phyloP scores from a whole-genome alignment of 1,140 invertebrate genomes.

The Drosophila suzukii region DNA sequence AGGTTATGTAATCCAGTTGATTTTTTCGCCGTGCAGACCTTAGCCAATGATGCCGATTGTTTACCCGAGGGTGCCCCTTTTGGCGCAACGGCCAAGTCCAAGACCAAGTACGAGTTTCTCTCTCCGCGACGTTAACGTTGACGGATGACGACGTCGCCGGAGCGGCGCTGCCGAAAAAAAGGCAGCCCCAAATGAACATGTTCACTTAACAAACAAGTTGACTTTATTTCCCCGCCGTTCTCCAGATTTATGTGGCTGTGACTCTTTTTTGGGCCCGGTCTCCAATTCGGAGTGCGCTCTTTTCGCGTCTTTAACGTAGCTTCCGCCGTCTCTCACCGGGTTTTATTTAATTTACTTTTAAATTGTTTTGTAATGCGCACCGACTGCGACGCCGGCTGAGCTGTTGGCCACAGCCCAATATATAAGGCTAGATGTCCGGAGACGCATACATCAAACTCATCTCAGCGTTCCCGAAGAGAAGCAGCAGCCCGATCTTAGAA shows the following conservation, averaged over 20 bases:
- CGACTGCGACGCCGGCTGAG: constrained; percentile 40
- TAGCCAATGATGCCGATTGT: constrained; percentile 77
- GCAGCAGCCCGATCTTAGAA: constrained; percentile 49
- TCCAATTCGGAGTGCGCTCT: constrained; percentile 39
- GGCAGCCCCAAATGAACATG: constrained; percentile 72
- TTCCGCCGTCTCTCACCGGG: constrained; percentile 55
- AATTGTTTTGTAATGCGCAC: constrained; percentile 80
- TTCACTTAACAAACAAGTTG: constrained; percentile 82
- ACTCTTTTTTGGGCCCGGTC: constrained; percentile 15
- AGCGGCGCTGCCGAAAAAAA: constrained; percentile 63
- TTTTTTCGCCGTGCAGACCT: constrained; percentile 26
- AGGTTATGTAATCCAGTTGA: not conserved
- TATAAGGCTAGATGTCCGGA: constrained; percentile 71
- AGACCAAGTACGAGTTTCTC: constrained; percentile 72
- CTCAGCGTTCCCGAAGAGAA: constrained; percentile 52
- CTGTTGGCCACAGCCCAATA: constrained; percentile 54
- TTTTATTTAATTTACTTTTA: constrained; percentile 76
- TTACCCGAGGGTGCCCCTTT: constrained; percentile 38
- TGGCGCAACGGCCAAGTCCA: constrained; percentile 56
- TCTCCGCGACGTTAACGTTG: constrained; percentile 34
- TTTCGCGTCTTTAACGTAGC: constrained; percentile 56
- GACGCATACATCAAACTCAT: constrained; percentile 84
- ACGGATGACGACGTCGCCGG: constrained; percentile 25
- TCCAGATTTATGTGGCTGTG: constrained; percentile 64
- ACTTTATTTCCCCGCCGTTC: constrained; percentile 71